Base-by-base conservation (phyloP, 2,113 vertebrate genomes). In the Engystomops pustulosus region DNA sequence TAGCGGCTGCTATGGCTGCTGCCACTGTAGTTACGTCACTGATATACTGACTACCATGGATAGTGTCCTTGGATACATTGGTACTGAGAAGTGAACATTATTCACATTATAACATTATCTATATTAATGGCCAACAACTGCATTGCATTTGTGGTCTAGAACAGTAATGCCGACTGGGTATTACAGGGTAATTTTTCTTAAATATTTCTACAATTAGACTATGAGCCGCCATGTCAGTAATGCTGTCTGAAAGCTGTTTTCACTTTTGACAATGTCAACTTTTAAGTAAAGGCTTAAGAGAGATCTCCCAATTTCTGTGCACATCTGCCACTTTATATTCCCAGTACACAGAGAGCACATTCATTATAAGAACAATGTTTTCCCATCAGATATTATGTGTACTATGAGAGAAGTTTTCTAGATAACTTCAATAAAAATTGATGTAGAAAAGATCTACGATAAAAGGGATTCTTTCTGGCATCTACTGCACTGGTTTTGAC, bases 231-330 rank as follows among this genome's bases (percentile, higher is more conserved):
- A 1, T 55, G 49, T 36, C 74, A 77, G 49, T 77, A 77, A 77
- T 55, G 38, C 74, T 76, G 10, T 34, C 74, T 77, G 74, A 77
- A 77, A 77, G 74, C 74, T 77, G 74, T 11, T 77, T 77, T 58
- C n/a, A 77, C 49, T 77, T 77, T 77, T 77, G 74, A 77, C 49
- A 55, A 77, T 77, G 49, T 77, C 49, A 77, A 1, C 74, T 20
- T 75, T 53, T 36, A 30, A 53, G 30, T 23, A 18, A 51, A 32
- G 27, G 23, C 32, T 51, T 53, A 34, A 3, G 25, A 25, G n/a
- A 20, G 1, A 23, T 60, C 27, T 70, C 2, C 34, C 44, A 11
- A 23, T n/a, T n/a, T n/a, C n/a, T n/a, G n/a, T n/a, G n/a, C n/a
- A n/a, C n/a, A n/a, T n/a, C n/a, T n/a, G n/a, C n/a, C n/a, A n/a